Conservation (phyloP, 1,140 invertebrate genomes). For the Arctopsyche grandis region DNA sequence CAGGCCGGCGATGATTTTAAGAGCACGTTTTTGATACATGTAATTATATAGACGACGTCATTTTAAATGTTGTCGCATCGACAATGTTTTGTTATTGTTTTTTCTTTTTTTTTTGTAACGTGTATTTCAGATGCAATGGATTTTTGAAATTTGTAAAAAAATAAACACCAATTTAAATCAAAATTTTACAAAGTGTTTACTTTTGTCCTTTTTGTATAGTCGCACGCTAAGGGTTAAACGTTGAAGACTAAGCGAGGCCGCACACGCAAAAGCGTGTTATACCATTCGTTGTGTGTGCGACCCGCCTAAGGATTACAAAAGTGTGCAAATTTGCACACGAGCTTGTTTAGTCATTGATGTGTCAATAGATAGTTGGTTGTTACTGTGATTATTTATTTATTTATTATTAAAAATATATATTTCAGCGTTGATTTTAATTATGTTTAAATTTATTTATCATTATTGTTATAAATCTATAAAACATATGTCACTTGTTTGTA, state of each 20-base stretch:
- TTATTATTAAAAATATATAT: neutral
- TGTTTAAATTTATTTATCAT: neutral
- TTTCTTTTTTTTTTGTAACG: neutral
- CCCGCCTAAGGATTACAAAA: no score
- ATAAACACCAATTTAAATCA: neutral
- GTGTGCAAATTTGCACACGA: neutral
- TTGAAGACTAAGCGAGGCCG: neutral
- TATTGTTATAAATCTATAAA: neutral
- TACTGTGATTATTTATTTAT: slow-evolving; percentile 6
- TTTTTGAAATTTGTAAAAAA: neutral
- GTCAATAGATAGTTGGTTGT: slow-evolving; percentile 9
- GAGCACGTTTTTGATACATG: neutral
- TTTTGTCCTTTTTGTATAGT: neutral
- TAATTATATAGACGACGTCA: neutral
- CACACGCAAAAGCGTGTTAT: no score
- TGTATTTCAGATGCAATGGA: no score
- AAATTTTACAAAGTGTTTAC: neutral
- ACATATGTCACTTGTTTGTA: no score
- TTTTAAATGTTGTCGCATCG: neutral
- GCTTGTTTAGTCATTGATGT: slow-evolving; percentile 18
- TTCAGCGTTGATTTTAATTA: neutral
- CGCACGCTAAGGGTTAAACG: neutral
- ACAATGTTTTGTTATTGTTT: neutral
- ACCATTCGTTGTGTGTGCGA: no score
- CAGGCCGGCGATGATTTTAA: neutral